A percentile compares a stretch with the other conserved stretches of the same genome.
These are phyloP conservation scores for Notoglanidium macrostoma DNA, from an alignment of 2,797 vertebrate species.

Conservation along the genomic window DNA sequence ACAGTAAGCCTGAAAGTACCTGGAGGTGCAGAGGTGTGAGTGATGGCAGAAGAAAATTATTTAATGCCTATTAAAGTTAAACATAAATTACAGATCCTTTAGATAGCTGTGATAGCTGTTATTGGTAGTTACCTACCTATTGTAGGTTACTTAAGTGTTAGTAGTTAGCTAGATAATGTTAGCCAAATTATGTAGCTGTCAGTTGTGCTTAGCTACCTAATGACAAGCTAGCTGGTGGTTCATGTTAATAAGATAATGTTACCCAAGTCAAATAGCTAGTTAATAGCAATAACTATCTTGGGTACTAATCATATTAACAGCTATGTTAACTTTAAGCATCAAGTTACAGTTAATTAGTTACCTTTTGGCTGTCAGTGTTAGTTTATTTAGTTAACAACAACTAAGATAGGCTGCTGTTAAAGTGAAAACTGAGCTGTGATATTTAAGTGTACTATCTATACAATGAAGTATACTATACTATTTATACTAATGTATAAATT, in stretches of 20 bases:
- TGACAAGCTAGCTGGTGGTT: background rate
- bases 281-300: background rate
- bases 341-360: background rate
- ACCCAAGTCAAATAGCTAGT: background rate
- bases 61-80: background rate
- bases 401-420: background rate
- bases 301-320: background rate
- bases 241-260: background rate
- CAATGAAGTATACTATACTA: background rate
- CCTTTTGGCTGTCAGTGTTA: background rate
- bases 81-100: background rate
- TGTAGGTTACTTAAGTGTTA: background rate
- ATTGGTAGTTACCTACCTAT: too few species aligned
- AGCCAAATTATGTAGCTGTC: background rate
- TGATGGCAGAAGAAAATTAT: background rate
- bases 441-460: background rate
- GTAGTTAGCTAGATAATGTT: background rate
- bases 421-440: background rate
- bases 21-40: background rate
- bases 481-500: background rate
- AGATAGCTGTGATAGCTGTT: background rate
- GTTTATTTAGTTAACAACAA: background rate
- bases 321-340: background rate
- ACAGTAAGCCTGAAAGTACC: background rate
- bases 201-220: background rate